A percentile compares a stretch with the other conserved stretches of the same genome.
phyloP scores from a whole-genome alignment of 2,888 invertebrate species.

The Epistrophella euchroma region DNA sequence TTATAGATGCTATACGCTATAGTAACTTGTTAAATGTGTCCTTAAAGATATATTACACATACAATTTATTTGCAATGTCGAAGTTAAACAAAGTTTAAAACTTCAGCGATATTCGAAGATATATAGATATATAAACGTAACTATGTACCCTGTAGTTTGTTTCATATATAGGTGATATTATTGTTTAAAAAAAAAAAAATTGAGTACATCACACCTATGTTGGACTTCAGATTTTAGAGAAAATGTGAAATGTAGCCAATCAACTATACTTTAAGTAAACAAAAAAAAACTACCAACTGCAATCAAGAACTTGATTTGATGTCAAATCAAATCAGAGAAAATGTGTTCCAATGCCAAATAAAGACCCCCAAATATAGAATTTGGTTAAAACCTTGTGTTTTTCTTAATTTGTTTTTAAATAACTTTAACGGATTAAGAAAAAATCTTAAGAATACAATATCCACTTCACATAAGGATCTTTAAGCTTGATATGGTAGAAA shows the following conservation, averaged over 20 bases:
- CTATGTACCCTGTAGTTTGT: slow-evolving; percentile 49
- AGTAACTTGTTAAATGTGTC: slow-evolving; percentile 63
- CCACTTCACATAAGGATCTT: too few relatives aligned
- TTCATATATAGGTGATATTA: slow-evolving; percentile 20
- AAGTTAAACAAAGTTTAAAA: slow-evolving; percentile 49
- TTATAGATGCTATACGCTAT: slow-evolving; percentile 43
- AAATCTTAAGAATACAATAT: too few relatives aligned
- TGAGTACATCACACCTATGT: slow-evolving; percentile 26
- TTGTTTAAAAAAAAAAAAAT: slow-evolving; percentile 40
- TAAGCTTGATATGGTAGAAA: too few relatives aligned
- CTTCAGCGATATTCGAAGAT: slow-evolving; percentile 37
- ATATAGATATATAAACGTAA: slow-evolving; percentile 17
- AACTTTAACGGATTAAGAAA: too few relatives aligned
- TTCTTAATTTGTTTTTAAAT: neutral
- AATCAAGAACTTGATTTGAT: slow-evolving; percentile 40
- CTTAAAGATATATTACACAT: slow-evolving; percentile 31
- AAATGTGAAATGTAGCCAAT: slow-evolving; percentile 29
- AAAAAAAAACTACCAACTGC: slow-evolving; percentile 33
- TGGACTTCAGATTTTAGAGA: slow-evolving; percentile 35
- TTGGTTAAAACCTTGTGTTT: slow-evolving; percentile 20
- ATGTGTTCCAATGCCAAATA: slow-evolving; percentile 43
- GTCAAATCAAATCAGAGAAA: slow-evolving; percentile 34
- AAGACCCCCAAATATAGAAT: slow-evolving; percentile 39
- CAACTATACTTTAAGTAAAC: slow-evolving; percentile 32
- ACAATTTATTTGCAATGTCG: slow-evolving; percentile 50